phyloP scores from a whole-genome alignment of 23 tunicate species.

The Trididemnum clinides region DNA sequence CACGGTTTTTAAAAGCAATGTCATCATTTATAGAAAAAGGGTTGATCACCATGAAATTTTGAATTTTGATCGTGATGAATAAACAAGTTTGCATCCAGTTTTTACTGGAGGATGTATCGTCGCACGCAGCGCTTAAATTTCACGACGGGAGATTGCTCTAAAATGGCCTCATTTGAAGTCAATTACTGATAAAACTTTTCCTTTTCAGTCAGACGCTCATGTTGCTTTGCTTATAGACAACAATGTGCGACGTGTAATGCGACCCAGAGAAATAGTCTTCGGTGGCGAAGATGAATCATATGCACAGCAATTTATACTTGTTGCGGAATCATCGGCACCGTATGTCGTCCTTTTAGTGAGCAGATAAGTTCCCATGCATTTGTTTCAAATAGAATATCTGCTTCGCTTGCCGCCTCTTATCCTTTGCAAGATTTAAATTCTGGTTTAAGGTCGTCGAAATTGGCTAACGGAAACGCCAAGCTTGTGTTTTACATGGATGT shows the following conservation, averaged over 20 bases:
- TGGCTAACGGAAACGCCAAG: neutral
- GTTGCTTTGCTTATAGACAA: neutral
- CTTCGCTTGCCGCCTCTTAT: neutral
- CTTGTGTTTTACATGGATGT: neutral
- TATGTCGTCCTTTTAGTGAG: neutral
- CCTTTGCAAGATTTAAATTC: neutral
- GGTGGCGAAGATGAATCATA: neutral
- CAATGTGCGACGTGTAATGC: neutral
- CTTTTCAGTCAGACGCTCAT: neutral
- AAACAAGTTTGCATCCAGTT: neutral
- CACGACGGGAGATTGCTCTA: neutral
- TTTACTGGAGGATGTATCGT: neutral
- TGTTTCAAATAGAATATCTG: neutral
- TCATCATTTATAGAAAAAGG: neutral
- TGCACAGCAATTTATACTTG: neutral
- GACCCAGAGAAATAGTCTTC: neutral
- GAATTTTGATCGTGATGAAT: neutral
- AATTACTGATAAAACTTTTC: too few species aligned
- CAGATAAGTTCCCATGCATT: too few species aligned
- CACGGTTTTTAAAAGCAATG: neutral
- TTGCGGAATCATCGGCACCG: slow-evolving; percentile 20
- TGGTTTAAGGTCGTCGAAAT: too few species aligned
- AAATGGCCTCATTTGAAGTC: neutral
- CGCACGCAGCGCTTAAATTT: neutral
- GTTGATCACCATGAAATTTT: neutral